Evolutionary conservation across 1,140 invertebrate species (phyloP).

Genomic region (Caerostris darwini): DNA sequence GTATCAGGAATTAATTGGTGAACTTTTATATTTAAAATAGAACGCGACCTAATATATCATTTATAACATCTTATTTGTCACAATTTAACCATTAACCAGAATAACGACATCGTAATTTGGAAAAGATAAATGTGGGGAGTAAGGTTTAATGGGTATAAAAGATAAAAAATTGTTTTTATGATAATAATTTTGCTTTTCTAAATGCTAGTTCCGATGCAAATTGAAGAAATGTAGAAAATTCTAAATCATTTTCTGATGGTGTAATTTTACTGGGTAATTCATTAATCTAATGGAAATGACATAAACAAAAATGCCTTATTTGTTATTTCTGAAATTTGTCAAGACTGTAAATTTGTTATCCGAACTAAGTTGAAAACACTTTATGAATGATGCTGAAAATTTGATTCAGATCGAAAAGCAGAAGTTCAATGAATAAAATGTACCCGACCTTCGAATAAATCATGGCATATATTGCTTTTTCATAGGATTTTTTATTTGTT

Average conservation of each 20-base stretch:
- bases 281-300: conserved; percentile 43
- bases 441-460: too few relatives aligned
- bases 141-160: not conserved
- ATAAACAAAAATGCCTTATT: conserved; percentile 47
- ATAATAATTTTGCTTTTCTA: not conserved
- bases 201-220: not conserved
- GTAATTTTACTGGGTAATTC: conserved; percentile 20
- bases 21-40: conserved; percentile 71
- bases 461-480: too few relatives aligned
- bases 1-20: conserved; percentile 78
- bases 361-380: too few relatives aligned
- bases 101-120: not conserved
- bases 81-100: conserved; percentile 15
- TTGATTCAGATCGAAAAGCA: too few relatives aligned
- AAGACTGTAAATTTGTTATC: too few relatives aligned
- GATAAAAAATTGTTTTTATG: conserved; percentile 30
- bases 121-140: not conserved
- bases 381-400: too few relatives aligned
- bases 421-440: too few relatives aligned
- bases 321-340: conserved; percentile 10
- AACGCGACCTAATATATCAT: conserved; percentile 79
- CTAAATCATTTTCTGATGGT: conserved; percentile 14
- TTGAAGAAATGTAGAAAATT: not conserved
- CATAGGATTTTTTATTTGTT: too few relatives aligned
- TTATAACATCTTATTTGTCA: conserved; percentile 64